phyloP scores from a whole-genome alignment of 2,113 vertebrate genomes.

The Cochlearius cochlearius region DNA sequence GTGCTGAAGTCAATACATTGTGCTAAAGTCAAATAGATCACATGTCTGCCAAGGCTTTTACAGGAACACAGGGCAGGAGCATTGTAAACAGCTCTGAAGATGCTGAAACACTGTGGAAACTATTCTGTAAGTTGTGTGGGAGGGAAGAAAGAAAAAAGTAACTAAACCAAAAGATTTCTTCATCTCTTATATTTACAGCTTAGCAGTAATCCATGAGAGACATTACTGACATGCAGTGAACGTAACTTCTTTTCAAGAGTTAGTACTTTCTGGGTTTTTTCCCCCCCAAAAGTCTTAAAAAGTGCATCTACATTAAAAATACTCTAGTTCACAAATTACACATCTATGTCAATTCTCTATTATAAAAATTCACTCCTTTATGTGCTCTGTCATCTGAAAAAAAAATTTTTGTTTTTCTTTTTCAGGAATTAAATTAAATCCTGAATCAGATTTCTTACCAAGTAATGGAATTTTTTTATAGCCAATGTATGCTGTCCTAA shows the following conservation, averaged over 20 bases:
- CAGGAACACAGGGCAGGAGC: not conserved
- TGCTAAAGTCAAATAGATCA: not conserved
- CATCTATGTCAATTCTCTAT: not conserved
- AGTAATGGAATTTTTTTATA: not conserved
- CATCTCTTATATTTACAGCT: not conserved
- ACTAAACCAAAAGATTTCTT: not conserved
- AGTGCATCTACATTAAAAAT: not conserved
- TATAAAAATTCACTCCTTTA: slow-evolving; percentile 1
- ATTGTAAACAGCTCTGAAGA: not conserved
- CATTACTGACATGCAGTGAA: not conserved
- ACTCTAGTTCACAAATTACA: not conserved
- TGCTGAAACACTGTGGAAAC: not conserved
- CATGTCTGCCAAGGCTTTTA: not conserved
- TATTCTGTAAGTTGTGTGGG: not conserved
- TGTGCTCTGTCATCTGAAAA: not conserved
- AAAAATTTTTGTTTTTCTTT: not conserved
- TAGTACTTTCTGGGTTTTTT: not conserved
- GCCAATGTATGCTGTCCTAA: not conserved
- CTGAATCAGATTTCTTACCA: not conserved
- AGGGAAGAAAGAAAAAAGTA: not conserved
- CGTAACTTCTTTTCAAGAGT: not conserved
- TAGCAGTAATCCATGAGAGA: not conserved
- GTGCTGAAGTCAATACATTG: not conserved
- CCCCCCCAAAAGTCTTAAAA: not conserved
- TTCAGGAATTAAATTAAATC: not conserved